Evolutionary conservation across 2,888 invertebrate genomes (phyloP), one percentile per base, ranked within the genome.

Genomic region (Morpho deidamia): DNA sequence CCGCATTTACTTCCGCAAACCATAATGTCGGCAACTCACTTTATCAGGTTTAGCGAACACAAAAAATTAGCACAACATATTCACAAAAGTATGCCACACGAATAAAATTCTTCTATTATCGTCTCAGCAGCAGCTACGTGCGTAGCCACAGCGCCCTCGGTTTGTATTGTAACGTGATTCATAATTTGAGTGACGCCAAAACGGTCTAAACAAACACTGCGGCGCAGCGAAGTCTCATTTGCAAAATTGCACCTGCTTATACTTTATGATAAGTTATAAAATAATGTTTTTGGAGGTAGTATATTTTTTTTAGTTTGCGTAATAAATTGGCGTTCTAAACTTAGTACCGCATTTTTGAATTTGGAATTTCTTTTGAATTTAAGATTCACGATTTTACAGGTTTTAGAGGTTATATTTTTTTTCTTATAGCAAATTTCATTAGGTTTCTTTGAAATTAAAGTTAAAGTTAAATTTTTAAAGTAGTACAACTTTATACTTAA

Each of bases 31-130:
- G 48, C 11, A 48, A 41, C 11, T 39, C 42, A 46, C 38, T 43
- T 44, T 35, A 46, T 34, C 7, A 12, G 39, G 32, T 35, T 39
- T 40, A 14, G 12, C 37, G 69, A 49, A 62, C 59, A 66, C 65
- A 63, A 69, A 56, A 56, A 60, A 62, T 57, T 60, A 60, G 59
- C 70, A 69, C 59, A 63, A 72, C 72, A 75, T 74, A 68, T 68
- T 67, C 67, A 76, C 77, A 55, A 77, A 81, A 81, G 77, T 81
- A 81, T 71, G 71, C 67, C 40, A 71, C 70, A 72, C 67, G 58
- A 61, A 52, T 23, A 23, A 53, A 55, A 62, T 62, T 51, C 66
- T 58, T 65, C 65, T 60, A 68, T 56, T 53, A 49, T 51, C 53
- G 60, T 52, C 60, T 59, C 47, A 59, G 55, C 65, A 63, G 62